phyloP scores from a whole-genome alignment of 2,888 invertebrate species.

The Gryllus longicercus region DNA sequence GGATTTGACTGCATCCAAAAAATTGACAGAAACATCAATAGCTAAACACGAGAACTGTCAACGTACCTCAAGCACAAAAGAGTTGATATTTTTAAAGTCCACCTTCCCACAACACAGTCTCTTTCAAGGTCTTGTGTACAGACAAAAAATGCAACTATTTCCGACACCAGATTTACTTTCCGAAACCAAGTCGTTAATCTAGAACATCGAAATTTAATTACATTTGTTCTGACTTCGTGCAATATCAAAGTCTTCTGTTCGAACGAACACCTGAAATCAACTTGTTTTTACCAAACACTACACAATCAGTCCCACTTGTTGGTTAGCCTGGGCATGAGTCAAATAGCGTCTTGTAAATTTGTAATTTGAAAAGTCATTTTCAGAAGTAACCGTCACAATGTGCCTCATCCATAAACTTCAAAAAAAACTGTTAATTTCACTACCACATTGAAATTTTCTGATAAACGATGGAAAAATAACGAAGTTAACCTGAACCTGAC shows the following conservation, averaged over 20 bases:
- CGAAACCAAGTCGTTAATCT: neutral
- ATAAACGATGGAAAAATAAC: neutral
- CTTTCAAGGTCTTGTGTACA: neutral
- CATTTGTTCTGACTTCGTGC: no score
- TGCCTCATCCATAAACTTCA: neutral
- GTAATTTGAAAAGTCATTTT: neutral
- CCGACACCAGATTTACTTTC: neutral
- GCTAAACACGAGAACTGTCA: no score
- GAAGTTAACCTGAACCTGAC: neutral
- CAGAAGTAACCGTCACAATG: neutral
- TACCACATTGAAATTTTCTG: neutral
- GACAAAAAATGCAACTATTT: neutral
- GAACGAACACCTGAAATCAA: no score
- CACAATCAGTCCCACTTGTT: neutral
- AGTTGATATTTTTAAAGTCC: no score
- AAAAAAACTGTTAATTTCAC: neutral
- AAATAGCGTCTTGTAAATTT: no score
- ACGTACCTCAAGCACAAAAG: no score
- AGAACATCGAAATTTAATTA: neutral
- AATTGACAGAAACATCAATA: no score
- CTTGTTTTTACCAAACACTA: neutral
- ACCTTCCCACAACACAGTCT: neutral
- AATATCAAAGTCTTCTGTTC: no score
- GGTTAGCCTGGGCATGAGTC: neutral
- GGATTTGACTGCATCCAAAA: no score